A percentile compares a stretch with the other conserved stretches of the same genome.
Evolutionary conservation across 2,113 vertebrate genomes (phyloP).

Genomic region (Trochalopteron elliotii): DNA sequence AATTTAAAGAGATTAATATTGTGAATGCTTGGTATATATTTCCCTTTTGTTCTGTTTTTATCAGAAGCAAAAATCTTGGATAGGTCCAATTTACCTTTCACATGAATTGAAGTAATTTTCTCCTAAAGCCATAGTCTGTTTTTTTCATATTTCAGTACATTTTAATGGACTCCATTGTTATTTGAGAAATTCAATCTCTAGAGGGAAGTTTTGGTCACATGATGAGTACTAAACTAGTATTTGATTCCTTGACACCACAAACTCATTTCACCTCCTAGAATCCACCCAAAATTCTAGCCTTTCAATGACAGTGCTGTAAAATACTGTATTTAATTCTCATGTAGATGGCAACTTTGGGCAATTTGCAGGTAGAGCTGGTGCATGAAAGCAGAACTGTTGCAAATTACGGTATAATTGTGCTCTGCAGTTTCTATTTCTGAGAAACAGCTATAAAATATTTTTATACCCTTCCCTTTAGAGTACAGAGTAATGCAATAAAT

Average conservation of each 20-base stretch:
- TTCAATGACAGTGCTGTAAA: not conserved
- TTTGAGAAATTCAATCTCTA: not conserved
- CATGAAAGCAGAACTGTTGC: not conserved
- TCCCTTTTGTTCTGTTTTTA: not conserved
- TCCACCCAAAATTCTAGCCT: not conserved
- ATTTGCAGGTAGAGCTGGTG: not conserved
- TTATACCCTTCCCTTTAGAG: not conserved
- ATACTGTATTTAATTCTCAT: not conserved
- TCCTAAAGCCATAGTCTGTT: not conserved
- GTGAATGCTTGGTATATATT: not conserved
- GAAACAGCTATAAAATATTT: not conserved
- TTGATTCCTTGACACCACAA: not conserved
- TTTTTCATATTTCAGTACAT: not conserved
- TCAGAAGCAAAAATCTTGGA: not conserved
- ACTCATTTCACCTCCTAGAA: not conserved
- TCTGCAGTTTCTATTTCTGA: not conserved
- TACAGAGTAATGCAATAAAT: not conserved
- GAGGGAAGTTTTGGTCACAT: not conserved
- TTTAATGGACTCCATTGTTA: not conserved
- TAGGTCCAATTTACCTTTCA: not conserved
- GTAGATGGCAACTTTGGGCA: not conserved
- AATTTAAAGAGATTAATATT: not conserved
- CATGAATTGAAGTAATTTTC: not conserved
- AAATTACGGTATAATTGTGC: not conserved
- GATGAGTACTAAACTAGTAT: not conserved